phyloP scores from a whole-genome alignment of 1,140 invertebrate genomes.

The Drosophila repletoides region DNA sequence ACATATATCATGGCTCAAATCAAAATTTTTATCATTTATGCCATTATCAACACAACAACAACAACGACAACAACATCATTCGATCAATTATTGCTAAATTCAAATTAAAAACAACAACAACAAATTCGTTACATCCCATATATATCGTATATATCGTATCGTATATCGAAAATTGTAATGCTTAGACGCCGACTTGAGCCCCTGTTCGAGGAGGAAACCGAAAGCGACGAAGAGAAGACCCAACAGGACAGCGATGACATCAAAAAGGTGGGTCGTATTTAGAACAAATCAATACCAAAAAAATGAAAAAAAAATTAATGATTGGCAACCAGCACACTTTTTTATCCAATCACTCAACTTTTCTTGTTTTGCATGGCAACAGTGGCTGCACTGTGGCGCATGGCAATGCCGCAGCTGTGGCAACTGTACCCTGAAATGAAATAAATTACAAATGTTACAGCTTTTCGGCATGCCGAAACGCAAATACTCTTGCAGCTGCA shows the following conservation, averaged over 20 bases:
- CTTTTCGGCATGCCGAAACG: background rate
- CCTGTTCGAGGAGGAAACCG: constrained; percentile 86
- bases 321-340: constrained; percentile 5
- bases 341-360: background rate
- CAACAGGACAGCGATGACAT: constrained; percentile 81
- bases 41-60: constrained; percentile 28
- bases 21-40: constrained; percentile 61
- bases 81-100: constrained; percentile 53
- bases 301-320: background rate
- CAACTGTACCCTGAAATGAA: constrained; percentile 28
- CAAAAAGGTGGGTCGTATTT: constrained; percentile 82
- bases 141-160: constrained; percentile 46
- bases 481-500: constrained; percentile 1
- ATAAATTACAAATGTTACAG: background rate
- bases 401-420: constrained; percentile 16
- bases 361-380: constrained; percentile 1
- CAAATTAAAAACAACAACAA: constrained; percentile 43
- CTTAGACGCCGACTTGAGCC: constrained; percentile 86
- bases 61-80: constrained; percentile 18
- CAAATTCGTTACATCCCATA: constrained; percentile 63
- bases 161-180: constrained; percentile 61
- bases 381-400: constrained; percentile 24
- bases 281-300: constrained; percentile 51
- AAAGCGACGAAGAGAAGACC: constrained; percentile 82
- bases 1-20: constrained; percentile 41